These are phyloP conservation scores for Trachelus stipa DNA, from an alignment of 2,888 invertebrate genomes.

Conservation along the genomic window DNA sequence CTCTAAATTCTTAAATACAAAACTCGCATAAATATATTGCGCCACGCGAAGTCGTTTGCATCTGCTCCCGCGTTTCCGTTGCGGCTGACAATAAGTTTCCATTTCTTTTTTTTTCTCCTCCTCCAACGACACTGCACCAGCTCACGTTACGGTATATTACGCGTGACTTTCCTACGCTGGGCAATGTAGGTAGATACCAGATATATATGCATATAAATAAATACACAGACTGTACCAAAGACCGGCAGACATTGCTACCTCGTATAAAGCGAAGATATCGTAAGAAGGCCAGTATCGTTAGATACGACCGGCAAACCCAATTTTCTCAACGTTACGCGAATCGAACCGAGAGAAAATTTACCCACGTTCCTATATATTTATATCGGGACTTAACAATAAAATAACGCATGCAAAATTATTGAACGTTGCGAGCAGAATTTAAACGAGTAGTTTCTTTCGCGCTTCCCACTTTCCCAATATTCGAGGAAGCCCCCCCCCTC, in stretches of 20 bases:
- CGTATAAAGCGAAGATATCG: slow-evolving; percentile 13
- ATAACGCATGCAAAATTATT: slow-evolving; percentile 38
- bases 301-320: slow-evolving; percentile 37
- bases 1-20: slow-evolving; percentile 8
- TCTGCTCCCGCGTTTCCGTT: slow-evolving; percentile 9
- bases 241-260: neutral
- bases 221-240: neutral
- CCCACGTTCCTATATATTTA: slow-evolving; percentile 22
- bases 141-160: neutral
- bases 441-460: slow-evolving; percentile 28
- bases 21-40: neutral
- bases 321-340: slow-evolving; percentile 29
- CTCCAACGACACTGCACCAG: neutral
- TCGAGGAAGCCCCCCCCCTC: neutral
- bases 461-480: neutral
- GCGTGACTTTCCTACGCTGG: neutral
- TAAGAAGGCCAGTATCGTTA: slow-evolving; percentile 26
- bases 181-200: neutral
- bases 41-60: slow-evolving; percentile 19
- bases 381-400: slow-evolving; percentile 34
- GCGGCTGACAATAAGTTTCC: slow-evolving; percentile 17
- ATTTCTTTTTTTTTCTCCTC: neutral
- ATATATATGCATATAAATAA: neutral
- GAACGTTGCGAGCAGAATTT: slow-evolving; percentile 34
- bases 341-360: slow-evolving; percentile 18